phyloP scores from a whole-genome alignment of 2,113 vertebrate genomes.

The Dascyllus trimaculatus region DNA sequence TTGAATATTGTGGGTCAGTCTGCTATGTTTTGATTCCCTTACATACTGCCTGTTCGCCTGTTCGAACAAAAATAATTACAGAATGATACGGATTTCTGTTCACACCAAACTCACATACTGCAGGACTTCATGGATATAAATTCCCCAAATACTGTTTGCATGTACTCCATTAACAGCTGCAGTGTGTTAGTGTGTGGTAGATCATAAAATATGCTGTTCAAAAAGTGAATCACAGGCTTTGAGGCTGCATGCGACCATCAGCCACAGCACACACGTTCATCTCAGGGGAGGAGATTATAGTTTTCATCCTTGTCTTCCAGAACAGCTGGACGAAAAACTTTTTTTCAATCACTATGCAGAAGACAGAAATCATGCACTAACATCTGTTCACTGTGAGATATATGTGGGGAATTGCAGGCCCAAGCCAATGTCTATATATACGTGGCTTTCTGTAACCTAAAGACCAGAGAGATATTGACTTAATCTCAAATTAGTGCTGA shows the following conservation, averaged over 20 bases:
- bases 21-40: conserved; percentile 1
- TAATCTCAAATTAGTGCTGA: background rate
- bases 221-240: conserved; percentile 23
- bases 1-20: background rate
- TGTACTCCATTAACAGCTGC: background rate
- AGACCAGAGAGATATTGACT: background rate
- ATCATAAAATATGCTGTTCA: conserved; percentile 6
- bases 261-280: conserved; percentile 16
- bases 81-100: background rate
- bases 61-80: conserved; percentile 5
- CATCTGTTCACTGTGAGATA: conserved; percentile 16
- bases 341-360: background rate
- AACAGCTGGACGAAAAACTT: background rate
- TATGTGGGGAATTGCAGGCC: background rate
- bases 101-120: background rate
- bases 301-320: conserved; percentile 5
- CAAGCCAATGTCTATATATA: background rate
- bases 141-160: conserved; percentile 6
- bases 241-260: conserved; percentile 1
- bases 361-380: conserved; percentile 12
- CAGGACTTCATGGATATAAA: background rate
- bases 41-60: background rate
- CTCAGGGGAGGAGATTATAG: conserved; percentile 2
- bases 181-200: background rate
- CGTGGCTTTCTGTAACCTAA: background rate